These are phyloP conservation scores for Anas bahamensis DNA, from an alignment of 2,797 vertebrate species.

Conservation along the genomic window DNA sequence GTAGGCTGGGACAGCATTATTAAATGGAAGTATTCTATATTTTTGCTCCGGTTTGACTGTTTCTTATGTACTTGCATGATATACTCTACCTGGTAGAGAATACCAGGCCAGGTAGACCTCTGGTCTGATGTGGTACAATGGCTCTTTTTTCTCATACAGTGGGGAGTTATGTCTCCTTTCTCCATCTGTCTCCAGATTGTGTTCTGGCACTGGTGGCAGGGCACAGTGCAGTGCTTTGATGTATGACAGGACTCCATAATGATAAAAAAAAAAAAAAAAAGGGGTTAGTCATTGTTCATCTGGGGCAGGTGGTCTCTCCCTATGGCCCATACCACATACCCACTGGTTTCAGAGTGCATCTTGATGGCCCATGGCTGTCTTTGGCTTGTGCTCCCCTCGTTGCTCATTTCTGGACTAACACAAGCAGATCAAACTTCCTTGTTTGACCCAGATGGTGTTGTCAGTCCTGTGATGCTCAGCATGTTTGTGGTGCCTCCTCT, in stretches of 20 bases:
- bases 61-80: neutral
- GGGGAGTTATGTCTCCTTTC: neutral
- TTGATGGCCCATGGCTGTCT: neutral
- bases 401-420: neutral
- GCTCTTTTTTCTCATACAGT: neutral
- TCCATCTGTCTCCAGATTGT: fast-evolving
- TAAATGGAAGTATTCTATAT: neutral
- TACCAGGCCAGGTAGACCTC: neutral
- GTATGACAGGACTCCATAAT: neutral
- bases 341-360: neutral
- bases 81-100: neutral
- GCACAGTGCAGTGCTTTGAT: neutral
- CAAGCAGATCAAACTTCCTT: neutral
- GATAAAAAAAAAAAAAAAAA: neutral
- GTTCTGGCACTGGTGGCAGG: neutral
- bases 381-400: neutral
- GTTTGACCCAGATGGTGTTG: neutral
- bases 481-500: neutral
- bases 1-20: neutral
- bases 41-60: neutral
- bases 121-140: neutral
- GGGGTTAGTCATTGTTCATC: neutral
- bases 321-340: neutral
- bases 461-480: neutral
- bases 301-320: neutral